A percentile compares a stretch with the other conserved stretches of the same genome.
Evolutionary conservation across 2,797 vertebrate genomes (phyloP).

Genomic region (Brotogeris chrysoptera): DNA sequence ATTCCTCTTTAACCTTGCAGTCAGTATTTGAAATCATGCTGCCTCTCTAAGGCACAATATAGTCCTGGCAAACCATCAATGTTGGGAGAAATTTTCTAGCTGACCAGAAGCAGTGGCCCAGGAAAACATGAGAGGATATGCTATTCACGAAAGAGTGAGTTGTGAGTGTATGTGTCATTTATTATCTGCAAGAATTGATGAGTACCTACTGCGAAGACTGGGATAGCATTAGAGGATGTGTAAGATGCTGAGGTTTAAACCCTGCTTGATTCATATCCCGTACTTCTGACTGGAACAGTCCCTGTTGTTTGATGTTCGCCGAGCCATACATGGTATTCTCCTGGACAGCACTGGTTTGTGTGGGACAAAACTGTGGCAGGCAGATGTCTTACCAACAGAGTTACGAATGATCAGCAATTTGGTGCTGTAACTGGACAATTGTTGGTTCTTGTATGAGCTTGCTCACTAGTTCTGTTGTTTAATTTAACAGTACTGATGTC

Average conservation of each 20-base stretch:
- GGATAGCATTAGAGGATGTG: neutral
- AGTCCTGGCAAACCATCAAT: neutral
- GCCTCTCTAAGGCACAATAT: neutral
- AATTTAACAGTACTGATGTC: neutral
- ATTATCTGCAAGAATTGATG: neutral
- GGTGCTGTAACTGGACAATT: neutral
- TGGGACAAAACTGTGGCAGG: neutral
- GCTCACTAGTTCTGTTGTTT: neutral
- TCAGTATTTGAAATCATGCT: neutral
- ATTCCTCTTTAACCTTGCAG: neutral
- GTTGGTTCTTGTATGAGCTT: neutral
- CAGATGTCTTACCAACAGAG: neutral
- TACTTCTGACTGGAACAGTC: neutral
- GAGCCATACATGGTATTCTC: neutral
- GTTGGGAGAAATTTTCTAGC: slow-evolving; percentile 4
- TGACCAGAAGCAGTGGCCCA: neutral
- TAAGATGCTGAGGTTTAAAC: neutral
- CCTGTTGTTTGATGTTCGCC: neutral
- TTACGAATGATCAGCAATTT: neutral
- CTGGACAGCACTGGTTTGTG: neutral
- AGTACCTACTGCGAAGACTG: neutral
- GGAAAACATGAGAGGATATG: neutral
- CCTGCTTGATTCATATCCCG: neutral
- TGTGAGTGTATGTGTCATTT: neutral
- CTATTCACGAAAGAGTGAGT: neutral